Conservation (phyloP, 2,888 invertebrate species). For the Autographa gamma region DNA sequence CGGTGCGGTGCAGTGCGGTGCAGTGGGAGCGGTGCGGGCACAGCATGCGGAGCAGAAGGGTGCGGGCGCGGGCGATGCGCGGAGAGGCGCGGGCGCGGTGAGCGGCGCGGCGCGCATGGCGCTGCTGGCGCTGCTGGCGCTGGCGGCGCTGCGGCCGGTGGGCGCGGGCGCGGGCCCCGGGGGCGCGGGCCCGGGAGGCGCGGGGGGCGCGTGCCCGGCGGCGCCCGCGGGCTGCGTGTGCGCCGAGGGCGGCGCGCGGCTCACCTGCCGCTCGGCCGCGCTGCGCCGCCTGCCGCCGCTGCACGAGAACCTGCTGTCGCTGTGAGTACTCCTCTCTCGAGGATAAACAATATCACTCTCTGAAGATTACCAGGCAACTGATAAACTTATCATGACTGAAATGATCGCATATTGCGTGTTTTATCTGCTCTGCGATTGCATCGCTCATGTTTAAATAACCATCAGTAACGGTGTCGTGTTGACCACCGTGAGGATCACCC, state of each 20-base stretch:
- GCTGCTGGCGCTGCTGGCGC: conserved; percentile 20
- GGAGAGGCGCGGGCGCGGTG: conserved; percentile 25
- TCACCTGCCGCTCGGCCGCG: conserved; percentile 73
- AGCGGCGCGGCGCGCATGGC: conserved; percentile 29
- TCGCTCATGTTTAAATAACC: too few species aligned
- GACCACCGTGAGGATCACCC: too few species aligned
- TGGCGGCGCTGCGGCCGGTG: conserved; percentile 73
- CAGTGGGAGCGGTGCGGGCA: conserved; percentile 4
- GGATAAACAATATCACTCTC: not conserved
- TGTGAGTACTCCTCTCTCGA: conserved; percentile 66
- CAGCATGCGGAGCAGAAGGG: conserved; percentile 20
- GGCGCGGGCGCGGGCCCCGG: conserved; percentile 20
- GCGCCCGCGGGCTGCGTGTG: conserved; percentile 71
- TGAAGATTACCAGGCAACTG: too few species aligned
- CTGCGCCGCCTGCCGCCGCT: conserved; percentile 75
- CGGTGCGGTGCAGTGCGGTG: not conserved
- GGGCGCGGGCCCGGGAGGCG: too few species aligned
- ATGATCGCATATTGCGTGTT: too few species aligned
- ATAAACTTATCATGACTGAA: too few species aligned
- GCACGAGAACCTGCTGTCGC: conserved; percentile 65
- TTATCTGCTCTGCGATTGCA: too few species aligned
- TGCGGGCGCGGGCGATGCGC: conserved; percentile 31
- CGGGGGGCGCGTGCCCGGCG: conserved; percentile 56
- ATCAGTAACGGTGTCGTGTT: too few species aligned
- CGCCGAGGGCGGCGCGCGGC: conserved; percentile 70